Evolutionary conservation across 2,888 invertebrate genomes (phyloP).

Genomic region (Leistus spinibarbis): DNA sequence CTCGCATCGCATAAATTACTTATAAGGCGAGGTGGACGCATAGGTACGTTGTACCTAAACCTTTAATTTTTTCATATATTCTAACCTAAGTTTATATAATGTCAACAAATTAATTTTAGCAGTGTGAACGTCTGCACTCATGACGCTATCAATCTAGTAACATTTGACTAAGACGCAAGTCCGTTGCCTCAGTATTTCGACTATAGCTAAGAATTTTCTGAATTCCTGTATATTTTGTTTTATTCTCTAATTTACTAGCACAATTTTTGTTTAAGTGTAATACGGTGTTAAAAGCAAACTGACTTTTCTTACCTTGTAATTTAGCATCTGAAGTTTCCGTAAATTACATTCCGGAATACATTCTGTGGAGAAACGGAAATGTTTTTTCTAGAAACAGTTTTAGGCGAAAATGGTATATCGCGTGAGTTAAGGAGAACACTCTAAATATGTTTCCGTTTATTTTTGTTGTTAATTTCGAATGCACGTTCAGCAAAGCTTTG

Average conservation of each 20-base stretch:
- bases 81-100: no score
- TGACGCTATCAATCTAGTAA: no score
- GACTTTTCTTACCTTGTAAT: slow-evolving; percentile 17
- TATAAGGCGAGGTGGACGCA: no score
- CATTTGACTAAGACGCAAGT: no score
- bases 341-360: slow-evolving; percentile 29
- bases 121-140: no score
- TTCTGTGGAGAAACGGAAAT: slow-evolving; percentile 27
- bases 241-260: not conserved
- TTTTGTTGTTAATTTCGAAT: not conserved
- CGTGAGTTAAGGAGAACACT: not conserved
- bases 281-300: slow-evolving; percentile 1
- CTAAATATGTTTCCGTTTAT: not conserved
- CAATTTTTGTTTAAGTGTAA: not conserved
- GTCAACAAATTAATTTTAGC: no score
- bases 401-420: not conserved
- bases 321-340: slow-evolving; percentile 9
- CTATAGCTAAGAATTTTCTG: no score
- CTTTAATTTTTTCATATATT: no score
- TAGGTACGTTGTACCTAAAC: no score
- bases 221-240: no score
- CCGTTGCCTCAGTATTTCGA: no score
- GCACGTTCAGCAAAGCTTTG: not conserved
- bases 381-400: not conserved
- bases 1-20: no score